A percentile compares a stretch with the other conserved stretches of the same genome.
These are phyloP conservation scores for Caenorhabditis sinica DNA, from an alignment of 2,888 invertebrate species.

Conservation along the genomic window DNA sequence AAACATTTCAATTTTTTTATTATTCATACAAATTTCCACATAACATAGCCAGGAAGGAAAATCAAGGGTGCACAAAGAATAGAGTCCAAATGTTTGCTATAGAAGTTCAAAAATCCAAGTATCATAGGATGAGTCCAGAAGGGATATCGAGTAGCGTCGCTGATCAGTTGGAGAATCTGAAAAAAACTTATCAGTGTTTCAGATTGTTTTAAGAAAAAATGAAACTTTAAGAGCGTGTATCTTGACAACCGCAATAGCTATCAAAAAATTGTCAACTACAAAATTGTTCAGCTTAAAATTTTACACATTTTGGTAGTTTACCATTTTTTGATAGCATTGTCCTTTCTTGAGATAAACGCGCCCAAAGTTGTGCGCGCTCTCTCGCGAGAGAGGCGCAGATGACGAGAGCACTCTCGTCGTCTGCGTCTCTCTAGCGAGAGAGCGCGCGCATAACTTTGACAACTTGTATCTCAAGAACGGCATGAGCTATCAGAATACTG, in stretches of 20 bases:
- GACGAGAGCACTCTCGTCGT: constrained; percentile 46
- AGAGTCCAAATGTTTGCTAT: too few species aligned
- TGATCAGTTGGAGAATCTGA: too few species aligned
- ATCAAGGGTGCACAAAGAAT: too few species aligned
- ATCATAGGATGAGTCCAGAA: too few species aligned
- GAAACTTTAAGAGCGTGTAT: not conserved
- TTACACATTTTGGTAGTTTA: not conserved
- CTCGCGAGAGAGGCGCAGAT: not conserved
- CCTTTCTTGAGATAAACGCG: not conserved
- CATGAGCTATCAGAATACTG: not conserved
- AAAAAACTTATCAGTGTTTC: too few species aligned
- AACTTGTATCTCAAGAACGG: constrained; percentile 1
- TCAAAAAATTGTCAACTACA: constrained; percentile 12
- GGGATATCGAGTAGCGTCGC: too few species aligned
- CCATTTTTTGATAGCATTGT: not conserved
- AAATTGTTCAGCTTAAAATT: not conserved
- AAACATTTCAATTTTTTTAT: too few species aligned
- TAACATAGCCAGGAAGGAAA: too few species aligned
- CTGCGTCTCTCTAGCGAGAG: constrained; percentile 62
- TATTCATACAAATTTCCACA: too few species aligned
- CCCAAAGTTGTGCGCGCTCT: not conserved
- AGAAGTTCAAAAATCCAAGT: too few species aligned
- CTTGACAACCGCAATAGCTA: not conserved
- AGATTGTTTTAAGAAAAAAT: too few species aligned
- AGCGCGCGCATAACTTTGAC: constrained; percentile 57